phyloP scores from a whole-genome alignment of 2,113 vertebrate genomes.

The Athene cunicularia region DNA sequence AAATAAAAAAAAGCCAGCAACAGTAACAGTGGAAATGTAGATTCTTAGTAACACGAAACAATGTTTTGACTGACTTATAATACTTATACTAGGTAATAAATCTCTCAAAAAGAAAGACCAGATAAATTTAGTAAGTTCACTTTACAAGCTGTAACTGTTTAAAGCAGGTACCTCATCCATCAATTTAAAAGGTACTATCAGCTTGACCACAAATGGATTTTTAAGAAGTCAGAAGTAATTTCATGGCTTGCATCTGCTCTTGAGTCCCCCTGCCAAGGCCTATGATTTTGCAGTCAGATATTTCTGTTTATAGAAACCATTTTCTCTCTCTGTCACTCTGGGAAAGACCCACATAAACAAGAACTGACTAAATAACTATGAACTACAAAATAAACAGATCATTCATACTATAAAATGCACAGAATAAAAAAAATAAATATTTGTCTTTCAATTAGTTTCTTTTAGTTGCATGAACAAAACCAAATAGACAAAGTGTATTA shows the following conservation, averaged over 20 bases:
- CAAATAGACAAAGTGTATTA: background rate
- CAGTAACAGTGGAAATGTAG: background rate
- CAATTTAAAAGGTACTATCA: background rate
- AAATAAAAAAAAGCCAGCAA: background rate
- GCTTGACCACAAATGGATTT: background rate
- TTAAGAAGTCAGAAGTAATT: background rate
- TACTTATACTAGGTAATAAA: background rate
- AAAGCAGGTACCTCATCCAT: background rate
- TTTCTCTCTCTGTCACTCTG: background rate
- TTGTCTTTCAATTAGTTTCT: background rate
- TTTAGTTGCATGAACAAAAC: background rate
- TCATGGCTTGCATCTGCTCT: background rate
- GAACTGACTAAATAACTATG: background rate
- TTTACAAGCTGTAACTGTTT: background rate
- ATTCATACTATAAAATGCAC: background rate
- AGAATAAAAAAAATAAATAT: background rate
- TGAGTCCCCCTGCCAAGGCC: background rate
- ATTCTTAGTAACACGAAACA: background rate
- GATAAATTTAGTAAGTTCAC: background rate
- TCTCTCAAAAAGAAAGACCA: background rate
- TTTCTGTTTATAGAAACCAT: background rate
- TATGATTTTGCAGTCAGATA: conserved; percentile 38
- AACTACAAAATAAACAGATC: background rate
- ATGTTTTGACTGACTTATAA: background rate
- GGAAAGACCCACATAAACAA: background rate